phyloP scores from a whole-genome alignment of 92 coral and sea anemone species.

The Porites lobata region DNA sequence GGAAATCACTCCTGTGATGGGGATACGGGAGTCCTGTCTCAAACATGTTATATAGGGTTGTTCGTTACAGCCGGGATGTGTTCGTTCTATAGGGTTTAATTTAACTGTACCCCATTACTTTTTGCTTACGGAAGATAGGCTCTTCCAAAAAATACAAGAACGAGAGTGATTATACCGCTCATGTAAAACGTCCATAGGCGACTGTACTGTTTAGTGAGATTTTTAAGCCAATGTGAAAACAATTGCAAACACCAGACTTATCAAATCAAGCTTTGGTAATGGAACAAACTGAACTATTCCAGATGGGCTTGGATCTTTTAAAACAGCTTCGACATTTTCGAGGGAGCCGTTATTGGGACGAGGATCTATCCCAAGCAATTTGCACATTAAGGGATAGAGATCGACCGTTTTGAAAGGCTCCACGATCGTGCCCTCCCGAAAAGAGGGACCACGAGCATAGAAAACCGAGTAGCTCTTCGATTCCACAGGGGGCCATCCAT shows the following conservation, averaged over 20 bases:
- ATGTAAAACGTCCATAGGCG: no score
- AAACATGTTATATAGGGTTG: no score
- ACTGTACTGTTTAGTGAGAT: background rate
- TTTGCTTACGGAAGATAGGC: no score
- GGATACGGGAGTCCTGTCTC: no score
- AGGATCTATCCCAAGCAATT: conserved; percentile 85
- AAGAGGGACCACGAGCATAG: conserved; percentile 94
- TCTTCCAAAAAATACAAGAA: no score
- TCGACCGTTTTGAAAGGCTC: conserved; percentile 78
- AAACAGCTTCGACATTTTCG: conserved; percentile 68
- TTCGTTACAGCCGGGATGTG: no score
- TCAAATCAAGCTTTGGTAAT: background rate
- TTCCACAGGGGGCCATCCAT: conserved; percentile 68
- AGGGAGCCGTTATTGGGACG: conserved; percentile 89
- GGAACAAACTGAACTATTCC: background rate
- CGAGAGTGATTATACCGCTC: no score
- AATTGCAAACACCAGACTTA: background rate
- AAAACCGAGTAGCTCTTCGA: conserved; percentile 80
- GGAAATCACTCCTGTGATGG: no score
- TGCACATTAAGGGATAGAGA: conserved; percentile 89
- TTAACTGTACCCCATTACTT: no score
- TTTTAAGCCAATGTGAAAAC: background rate
- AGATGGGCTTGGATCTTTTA: conserved; percentile 3
- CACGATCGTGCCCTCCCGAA: conserved; percentile 68
- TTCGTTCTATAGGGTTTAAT: no score